A percentile compares a stretch with the other conserved stretches of the same genome.
Conservation (phyloP, 2,797 vertebrate genomes). For the Pelobates cultripes region DNA sequence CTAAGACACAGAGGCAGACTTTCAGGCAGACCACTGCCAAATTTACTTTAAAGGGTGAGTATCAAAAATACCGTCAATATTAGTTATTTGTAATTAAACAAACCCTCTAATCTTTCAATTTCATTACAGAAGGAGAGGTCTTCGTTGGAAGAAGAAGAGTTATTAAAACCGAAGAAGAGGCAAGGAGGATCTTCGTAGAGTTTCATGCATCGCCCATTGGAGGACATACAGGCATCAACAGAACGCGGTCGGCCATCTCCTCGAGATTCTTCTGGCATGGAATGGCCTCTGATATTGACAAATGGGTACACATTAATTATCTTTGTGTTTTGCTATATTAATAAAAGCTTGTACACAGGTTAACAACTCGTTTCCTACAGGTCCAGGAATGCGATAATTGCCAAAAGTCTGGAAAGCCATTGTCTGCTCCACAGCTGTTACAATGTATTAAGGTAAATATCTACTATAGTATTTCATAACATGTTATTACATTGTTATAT, state of each 20-base stretch:
- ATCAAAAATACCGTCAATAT: background rate
- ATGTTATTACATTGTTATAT: background rate
- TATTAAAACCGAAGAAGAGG: background rate
- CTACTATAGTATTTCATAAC: background rate
- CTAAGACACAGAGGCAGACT: background rate
- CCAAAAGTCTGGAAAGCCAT: background rate
- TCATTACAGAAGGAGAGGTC: background rate
- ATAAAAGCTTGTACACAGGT: background rate
- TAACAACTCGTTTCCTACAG: background rate
- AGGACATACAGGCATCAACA: background rate
- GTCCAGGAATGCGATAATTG: background rate
- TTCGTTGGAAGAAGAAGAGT: background rate
- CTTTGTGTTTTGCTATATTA: background rate
- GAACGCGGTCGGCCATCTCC: background rate
- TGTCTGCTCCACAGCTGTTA: background rate
- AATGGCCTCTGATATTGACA: background rate
- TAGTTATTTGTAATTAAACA: background rate
- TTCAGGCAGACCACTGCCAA: background rate
- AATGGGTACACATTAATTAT: background rate
- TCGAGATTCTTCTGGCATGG: background rate
- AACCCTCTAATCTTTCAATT: background rate
- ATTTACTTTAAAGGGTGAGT: background rate
- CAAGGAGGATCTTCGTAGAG: background rate
- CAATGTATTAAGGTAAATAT: background rate
- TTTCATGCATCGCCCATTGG: background rate